Evolutionary conservation across 2,888 invertebrate species (phyloP).

Genomic region (Pristionchus japonicus): DNA sequence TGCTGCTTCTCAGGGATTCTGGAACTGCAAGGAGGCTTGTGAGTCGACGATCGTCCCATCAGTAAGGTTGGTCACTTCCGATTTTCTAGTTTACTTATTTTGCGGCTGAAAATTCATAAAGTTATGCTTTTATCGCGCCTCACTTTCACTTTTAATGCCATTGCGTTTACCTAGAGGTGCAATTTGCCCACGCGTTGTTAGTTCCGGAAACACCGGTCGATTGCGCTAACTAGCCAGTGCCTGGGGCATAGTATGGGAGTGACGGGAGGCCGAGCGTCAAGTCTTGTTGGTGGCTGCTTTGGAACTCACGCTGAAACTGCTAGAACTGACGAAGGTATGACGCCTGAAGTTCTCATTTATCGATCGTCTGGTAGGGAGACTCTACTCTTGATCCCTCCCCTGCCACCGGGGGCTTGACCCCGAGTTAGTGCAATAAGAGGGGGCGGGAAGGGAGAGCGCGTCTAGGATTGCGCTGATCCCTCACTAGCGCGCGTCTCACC

Average conservation of each 20-base stretch:
- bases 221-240: background rate
- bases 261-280: background rate
- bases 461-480: background rate
- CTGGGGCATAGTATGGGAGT: background rate
- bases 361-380: background rate
- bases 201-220: slow-evolving; percentile 4
- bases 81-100: background rate
- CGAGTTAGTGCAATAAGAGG: background rate
- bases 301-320: background rate
- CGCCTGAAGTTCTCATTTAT: background rate
- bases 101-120: background rate
- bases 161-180: no score
- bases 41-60: slow-evolving; percentile 12
- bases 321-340: background rate
- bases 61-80: background rate
- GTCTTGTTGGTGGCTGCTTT: slow-evolving; percentile 7
- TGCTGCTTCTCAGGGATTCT: background rate
- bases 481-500: background rate
- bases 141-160: background rate
- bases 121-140: background rate
- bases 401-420: background rate
- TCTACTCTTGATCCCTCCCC: background rate
- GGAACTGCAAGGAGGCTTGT: background rate
- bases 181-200: background rate
- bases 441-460: background rate